Percentiles rank a stretch among this genome's conserved stretches.
phyloP scores from a whole-genome alignment of 1,140 invertebrate genomes.

The Odontomachus brunneus region DNA sequence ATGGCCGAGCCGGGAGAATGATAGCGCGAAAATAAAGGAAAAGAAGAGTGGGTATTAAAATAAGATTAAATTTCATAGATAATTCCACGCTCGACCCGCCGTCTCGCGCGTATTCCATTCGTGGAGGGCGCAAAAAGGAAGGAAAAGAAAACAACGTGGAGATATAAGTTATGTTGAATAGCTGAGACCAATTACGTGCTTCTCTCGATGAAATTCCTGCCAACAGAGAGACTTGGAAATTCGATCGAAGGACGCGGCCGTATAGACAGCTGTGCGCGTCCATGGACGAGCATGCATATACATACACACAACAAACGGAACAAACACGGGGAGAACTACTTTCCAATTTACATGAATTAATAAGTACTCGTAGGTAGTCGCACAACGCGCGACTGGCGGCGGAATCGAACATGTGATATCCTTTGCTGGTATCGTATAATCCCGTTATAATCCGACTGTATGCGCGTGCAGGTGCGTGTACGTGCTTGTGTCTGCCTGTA shows the following conservation, averaged over 20 bases:
- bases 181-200: too few species aligned
- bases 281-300: background rate
- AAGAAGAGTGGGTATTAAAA: slow-evolving; percentile 12
- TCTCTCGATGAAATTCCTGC: too few species aligned
- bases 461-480: background rate
- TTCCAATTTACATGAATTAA: slow-evolving; percentile 48
- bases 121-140: too few species aligned
- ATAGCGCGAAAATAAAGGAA: slow-evolving; percentile 4
- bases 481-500: background rate
- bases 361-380: slow-evolving; percentile 17
- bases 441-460: slow-evolving; percentile 37
- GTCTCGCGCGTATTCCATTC: too few species aligned
- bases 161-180: too few species aligned
- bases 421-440: slow-evolving; percentile 30
- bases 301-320: background rate
- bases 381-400: background rate
- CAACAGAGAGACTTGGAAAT: too few species aligned
- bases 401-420: slow-evolving; percentile 36
- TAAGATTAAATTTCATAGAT: slow-evolving; percentile 28
- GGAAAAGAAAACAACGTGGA: too few species aligned
- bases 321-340: slow-evolving; percentile 38
- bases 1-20: background rate
- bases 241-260: too few species aligned
- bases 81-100: too few species aligned
- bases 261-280: too few species aligned